Evolutionary conservation across 2,797 vertebrate species (phyloP), one percentile per base, ranked within the genome.

Genomic region (Enteromius anoplus): DNA sequence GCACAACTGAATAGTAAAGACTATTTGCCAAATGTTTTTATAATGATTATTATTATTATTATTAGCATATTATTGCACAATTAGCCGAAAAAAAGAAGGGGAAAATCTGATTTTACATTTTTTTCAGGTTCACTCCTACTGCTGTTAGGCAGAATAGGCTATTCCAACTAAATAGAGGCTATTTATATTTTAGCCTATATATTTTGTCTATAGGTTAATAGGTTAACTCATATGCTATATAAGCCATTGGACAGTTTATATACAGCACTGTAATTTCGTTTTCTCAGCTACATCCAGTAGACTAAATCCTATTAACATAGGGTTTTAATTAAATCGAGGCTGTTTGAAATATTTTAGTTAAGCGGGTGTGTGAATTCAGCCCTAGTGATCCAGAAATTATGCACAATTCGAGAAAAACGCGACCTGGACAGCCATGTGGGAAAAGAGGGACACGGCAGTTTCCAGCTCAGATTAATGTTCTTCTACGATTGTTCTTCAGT

Each of bases 381-480:
- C 26, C 21, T 17, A 79, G 53, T 75, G 78, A 86, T 75, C 9
- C 45, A 58, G 51, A 71, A 80, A 80, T 72, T 42, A 77, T 68
- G 26, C 78, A 60, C 58, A 65, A 53, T 64, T 66, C 34, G 29
- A 47, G 42, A 40, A 32, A 37, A 42, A 17, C 37, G 49, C 19
- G 51, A 60, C 26, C 51, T 62, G 40, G 75, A 69, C 34, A 37
- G 65, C 29, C 75, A 69, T 40, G 81, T 85, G 79, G 66, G 81
- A 85, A 85, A 86, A 84, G 75, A 71, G 32, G 47, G 80, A 75
- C 78, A 75, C 66, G 66, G 66, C 81, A 55, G 87, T 86, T 86
- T 89, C 88, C 75, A 86, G 60, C 81, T 49, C 40, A 90, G 90
- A 92, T 91, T 83, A 88, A 92, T 90, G 88, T 72, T 86, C 85